Conservation (phyloP, 2,113 vertebrate genomes). For the Desmodus rotundus region DNA sequence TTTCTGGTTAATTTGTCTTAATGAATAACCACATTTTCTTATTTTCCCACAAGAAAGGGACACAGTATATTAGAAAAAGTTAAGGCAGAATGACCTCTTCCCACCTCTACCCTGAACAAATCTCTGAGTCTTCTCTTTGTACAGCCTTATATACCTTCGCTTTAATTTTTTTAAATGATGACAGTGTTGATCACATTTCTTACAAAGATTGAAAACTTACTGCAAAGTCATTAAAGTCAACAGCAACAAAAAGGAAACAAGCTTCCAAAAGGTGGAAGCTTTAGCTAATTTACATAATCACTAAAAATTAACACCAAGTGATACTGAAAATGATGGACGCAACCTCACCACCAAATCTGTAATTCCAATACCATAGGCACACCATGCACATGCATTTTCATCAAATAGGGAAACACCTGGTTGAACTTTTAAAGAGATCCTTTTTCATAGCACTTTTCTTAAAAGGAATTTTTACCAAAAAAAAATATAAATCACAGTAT, state of each 20-base stretch:
- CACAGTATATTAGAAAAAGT: background rate
- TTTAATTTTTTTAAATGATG: background rate
- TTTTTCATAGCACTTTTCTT: background rate
- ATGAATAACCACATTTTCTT: background rate
- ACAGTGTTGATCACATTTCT: background rate
- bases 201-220: background rate
- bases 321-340: background rate
- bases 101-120: background rate
- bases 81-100: background rate
- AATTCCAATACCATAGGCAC: background rate
- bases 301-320: background rate
- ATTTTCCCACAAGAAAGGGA: background rate
- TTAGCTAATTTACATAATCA: constrained; percentile 11
- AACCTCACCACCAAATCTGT: background rate
- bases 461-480: background rate
- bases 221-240: background rate
- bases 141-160: background rate
- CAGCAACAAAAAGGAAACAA: background rate
- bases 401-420: background rate
- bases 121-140: background rate
- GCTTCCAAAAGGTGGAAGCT: background rate
- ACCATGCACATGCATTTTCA: background rate
- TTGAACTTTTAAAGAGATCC: background rate
- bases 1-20: constrained; percentile 25
- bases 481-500: background rate